Evolutionary conservation across 2,113 vertebrate species (phyloP).

Genomic region (Elephantulus edwardii): DNA sequence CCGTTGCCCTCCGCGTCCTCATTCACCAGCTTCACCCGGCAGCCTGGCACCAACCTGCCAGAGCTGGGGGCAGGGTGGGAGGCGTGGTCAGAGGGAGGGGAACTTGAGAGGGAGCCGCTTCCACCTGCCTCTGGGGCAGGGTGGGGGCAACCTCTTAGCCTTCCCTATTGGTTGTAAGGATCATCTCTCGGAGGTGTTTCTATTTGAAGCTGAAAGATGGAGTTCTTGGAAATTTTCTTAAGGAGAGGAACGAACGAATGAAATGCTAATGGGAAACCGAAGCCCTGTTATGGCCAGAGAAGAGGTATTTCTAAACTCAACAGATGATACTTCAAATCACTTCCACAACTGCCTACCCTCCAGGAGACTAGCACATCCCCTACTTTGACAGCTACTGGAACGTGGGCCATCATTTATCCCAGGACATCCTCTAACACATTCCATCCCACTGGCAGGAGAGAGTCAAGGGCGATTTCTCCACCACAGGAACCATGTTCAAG

Average conservation of each 20-base stretch:
- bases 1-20: conserved; percentile 85
- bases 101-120: not conserved
- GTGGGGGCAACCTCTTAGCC: not conserved
- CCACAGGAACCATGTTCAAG: not conserved
- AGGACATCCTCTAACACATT: too few relatives aligned
- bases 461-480: not conserved
- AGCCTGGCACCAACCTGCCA: conserved; percentile 89
- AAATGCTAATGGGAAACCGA: not conserved
- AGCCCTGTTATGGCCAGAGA: not conserved
- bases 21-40: conserved; percentile 86
- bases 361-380: not conserved
- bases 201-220: not conserved
- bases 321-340: not conserved
- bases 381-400: too few relatives aligned
- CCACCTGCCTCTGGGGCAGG: not conserved
- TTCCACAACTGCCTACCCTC: not conserved
- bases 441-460: not conserved
- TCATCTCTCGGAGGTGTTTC: not conserved
- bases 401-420: too few relatives aligned
- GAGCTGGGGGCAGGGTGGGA: conserved; percentile 79
- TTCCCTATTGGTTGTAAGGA: not conserved
- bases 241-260: not conserved
- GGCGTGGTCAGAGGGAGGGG: too few relatives aligned
- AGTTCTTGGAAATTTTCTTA: not conserved
- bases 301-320: not conserved